These are phyloP conservation scores for Leucophenga maculata DNA, from an alignment of 2,888 invertebrate species.

Conservation along the genomic window DNA sequence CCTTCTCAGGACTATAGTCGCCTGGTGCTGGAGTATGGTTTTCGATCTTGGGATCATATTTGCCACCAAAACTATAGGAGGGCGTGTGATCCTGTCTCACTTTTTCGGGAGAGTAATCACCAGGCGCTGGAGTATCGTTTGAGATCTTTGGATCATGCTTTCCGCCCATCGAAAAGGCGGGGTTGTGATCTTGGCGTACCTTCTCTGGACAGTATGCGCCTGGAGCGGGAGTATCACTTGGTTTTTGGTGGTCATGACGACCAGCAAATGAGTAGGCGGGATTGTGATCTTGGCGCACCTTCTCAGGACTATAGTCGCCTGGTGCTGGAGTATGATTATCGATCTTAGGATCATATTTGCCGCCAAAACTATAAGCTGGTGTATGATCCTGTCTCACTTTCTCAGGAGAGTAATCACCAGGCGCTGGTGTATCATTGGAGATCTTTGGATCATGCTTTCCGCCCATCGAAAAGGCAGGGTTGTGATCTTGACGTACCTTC, in stretches of 20 bases:
- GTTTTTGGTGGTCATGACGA: conserved; percentile 73
- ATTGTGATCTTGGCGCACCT: conserved; percentile 67
- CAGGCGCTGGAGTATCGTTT: conserved; percentile 81
- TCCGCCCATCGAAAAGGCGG: conserved; percentile 48
- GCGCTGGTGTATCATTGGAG: conserved; percentile 69
- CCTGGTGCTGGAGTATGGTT: conserved; percentile 69
- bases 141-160: conserved; percentile 76
- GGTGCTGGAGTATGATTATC: conserved; percentile 71
- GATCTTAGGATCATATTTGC: conserved; percentile 50
- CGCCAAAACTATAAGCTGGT: conserved; percentile 73
- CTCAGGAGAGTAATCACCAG: conserved; percentile 75
- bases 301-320: conserved; percentile 75
- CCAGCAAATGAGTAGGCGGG: conserved; percentile 51
- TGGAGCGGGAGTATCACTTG: conserved; percentile 69
- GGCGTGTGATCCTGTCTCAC: conserved; percentile 71
- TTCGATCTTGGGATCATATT: conserved; percentile 73
- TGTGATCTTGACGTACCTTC: conserved; percentile 72
- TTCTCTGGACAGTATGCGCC: conserved; percentile 80
- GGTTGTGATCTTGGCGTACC: conserved; percentile 73
- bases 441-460: conserved; percentile 52
- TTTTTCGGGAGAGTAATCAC: conserved; percentile 77
- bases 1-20: conserved; percentile 74
- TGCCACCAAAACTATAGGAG: conserved; percentile 72
- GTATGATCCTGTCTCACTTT: conserved; percentile 69
- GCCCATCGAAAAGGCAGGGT: conserved; percentile 74